These are phyloP conservation scores for Natator depressus DNA, from an alignment of 2,113 vertebrate genomes.

Conservation along the genomic window DNA sequence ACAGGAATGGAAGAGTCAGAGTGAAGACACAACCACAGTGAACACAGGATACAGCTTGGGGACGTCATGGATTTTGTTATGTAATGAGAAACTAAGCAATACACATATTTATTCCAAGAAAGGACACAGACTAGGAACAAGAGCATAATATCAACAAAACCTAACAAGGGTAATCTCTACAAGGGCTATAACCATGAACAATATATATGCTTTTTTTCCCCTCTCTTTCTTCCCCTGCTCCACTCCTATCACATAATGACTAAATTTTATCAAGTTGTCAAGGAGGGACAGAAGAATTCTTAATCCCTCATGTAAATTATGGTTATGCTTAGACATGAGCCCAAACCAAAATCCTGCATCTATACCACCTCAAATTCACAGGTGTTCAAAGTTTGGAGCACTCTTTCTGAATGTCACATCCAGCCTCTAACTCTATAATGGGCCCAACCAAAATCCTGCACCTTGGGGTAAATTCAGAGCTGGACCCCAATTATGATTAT, in stretches of 20 bases:
- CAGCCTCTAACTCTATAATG: neutral
- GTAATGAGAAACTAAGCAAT: constrained; percentile 1
- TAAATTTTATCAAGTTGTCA: neutral
- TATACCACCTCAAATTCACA: neutral
- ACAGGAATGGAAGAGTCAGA: neutral
- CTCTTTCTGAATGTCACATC: neutral
- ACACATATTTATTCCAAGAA: constrained; percentile 13
- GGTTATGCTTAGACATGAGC: constrained; percentile 24
- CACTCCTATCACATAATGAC: neutral
- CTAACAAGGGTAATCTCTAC: neutral
- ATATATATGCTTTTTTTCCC: neutral
- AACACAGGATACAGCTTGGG: neutral
- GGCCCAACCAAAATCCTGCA: neutral
- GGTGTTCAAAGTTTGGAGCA: neutral
- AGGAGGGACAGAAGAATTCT: neutral
- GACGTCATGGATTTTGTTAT: neutral
- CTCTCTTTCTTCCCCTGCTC: neutral
- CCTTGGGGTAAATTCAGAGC: constrained; percentile 4
- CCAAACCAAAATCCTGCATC: neutral
- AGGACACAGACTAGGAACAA: neutral
- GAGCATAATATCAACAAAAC: neutral
- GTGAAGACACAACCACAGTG: neutral
- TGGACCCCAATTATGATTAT: neutral
- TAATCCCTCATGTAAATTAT: neutral
- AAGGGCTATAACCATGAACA: neutral